Conservation (phyloP, 2,113 vertebrate genomes). For the Rhea pennata region DNA sequence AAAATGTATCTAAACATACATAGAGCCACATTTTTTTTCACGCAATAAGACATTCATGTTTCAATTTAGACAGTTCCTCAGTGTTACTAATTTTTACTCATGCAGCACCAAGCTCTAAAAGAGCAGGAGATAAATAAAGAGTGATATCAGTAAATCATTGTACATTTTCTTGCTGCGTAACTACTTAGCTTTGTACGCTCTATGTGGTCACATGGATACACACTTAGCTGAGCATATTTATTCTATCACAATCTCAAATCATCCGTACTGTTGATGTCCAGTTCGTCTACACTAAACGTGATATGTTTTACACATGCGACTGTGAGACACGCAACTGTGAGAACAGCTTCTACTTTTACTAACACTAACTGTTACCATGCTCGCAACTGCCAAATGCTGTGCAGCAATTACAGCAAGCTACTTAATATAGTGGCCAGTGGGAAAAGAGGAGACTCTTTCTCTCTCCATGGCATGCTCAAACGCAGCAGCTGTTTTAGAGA, state of each 20-base stretch:
- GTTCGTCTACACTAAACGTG: background rate
- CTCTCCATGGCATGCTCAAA: background rate
- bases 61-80: background rate
- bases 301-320: slow-evolving; percentile 28
- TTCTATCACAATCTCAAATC: background rate
- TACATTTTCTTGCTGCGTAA: background rate
- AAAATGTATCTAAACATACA: slow-evolving; percentile 22
- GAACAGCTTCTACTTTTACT: slow-evolving; percentile 60
- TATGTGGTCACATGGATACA: background rate
- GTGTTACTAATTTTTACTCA: background rate
- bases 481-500: slow-evolving; percentile 55
- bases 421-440: slow-evolving; percentile 69
- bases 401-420: slow-evolving; percentile 30
- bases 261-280: background rate
- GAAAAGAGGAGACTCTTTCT: slow-evolving; percentile 37
- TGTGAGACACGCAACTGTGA: slow-evolving; percentile 34
- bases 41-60: background rate
- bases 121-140: background rate
- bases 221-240: background rate
- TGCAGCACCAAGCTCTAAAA: background rate
- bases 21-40: background rate
- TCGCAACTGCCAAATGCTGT: slow-evolving; percentile 59
- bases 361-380: slow-evolving; percentile 52
- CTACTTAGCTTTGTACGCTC: background rate
- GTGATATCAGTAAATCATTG: background rate